Percentiles rank a stretch among this genome's conserved stretches.
phyloP scores from a whole-genome alignment of 2,113 vertebrate species.

The Piaya cayana region DNA sequence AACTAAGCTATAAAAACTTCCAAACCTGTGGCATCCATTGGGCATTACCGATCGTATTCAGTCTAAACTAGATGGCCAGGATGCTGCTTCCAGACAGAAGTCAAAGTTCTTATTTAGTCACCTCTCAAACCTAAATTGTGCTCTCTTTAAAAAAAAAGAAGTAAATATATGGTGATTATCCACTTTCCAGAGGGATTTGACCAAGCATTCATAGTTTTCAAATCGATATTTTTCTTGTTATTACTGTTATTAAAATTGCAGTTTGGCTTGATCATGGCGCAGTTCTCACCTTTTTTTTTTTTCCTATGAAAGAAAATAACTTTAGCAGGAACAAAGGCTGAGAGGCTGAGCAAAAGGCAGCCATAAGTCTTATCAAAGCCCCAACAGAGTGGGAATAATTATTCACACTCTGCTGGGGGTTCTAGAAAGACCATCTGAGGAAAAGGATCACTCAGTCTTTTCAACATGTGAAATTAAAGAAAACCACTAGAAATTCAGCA shows the following conservation, averaged over 20 bases:
- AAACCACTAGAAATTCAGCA: constrained; percentile 13
- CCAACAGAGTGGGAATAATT: constrained; percentile 59
- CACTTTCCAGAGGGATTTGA: not conserved
- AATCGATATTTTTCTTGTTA: not conserved
- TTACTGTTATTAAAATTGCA: not conserved
- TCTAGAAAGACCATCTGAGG: constrained; percentile 64
- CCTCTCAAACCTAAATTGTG: not conserved
- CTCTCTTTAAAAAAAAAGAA: not conserved
- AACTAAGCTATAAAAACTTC: not conserved
- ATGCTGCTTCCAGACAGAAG: not conserved
- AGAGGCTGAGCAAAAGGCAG: constrained; percentile 59
- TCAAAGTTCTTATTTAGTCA: not conserved
- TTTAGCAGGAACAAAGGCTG: constrained; percentile 65
- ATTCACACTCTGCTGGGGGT: constrained; percentile 68
- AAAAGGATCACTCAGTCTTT: constrained; percentile 49
- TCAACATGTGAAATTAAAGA: constrained; percentile 63
- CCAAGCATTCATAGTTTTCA: not conserved
- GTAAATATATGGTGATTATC: not conserved
- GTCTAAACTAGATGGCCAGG: not conserved
- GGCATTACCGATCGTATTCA: rapidly evolving
- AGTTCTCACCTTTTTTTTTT: not conserved
- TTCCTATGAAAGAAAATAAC: constrained; percentile 51
- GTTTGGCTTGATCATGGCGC: not conserved
- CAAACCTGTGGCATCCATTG: not conserved
- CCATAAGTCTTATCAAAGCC: constrained; percentile 69